Evolutionary conservation across 2,888 invertebrate species (phyloP), one percentile per base, ranked within the genome.

Genomic region (Acronicta psi): DNA sequence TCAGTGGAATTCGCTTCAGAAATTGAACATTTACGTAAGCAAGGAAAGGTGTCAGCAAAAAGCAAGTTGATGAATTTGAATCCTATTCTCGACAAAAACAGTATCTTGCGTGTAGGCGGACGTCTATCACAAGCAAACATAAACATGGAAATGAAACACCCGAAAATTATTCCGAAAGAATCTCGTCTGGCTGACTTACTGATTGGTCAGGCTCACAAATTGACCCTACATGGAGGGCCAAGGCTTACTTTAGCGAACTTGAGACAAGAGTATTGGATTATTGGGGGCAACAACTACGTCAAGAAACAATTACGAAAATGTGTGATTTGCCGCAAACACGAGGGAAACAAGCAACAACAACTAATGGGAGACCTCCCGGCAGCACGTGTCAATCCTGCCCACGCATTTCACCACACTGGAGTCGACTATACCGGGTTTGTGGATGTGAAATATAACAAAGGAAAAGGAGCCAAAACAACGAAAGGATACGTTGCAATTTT

Each of bases 361-460:
- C 14, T 53, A 0, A 59, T 58, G 58, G 52, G 51, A 6, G 46
- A 43, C 3, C 13, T 58, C 14, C 58, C 52, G 2, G 9, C 14
- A 2, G 46, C 58, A 14, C 18, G 53, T n/a, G 13, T 3, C 6
- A 49, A 53, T 8, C 53, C 40, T 1, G 23, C 47, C 1, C 41
- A 18, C 1, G 51, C 57, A 2, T 51, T 57, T 10, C 16, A 45
- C 10, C 51, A 57, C n/a, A 49, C 43, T 2, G 46, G 52, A 8
- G 52, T 58, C n/a, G 52, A 58, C 20, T 52, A 46, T 13, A 58
- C 52, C 0, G 58, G 52, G 2, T 52, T 52, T 2, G 52, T 58
- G 6, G 46, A 58, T 0, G 16, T 58, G 2, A 58, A 58, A n/a
- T 31, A 31, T 9, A 58, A 43, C 17, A 59, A 51, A 23, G 52